These are phyloP conservation scores for Etheostoma nigrum DNA, from an alignment of 2,797 vertebrate species.

Conservation along the genomic window DNA sequence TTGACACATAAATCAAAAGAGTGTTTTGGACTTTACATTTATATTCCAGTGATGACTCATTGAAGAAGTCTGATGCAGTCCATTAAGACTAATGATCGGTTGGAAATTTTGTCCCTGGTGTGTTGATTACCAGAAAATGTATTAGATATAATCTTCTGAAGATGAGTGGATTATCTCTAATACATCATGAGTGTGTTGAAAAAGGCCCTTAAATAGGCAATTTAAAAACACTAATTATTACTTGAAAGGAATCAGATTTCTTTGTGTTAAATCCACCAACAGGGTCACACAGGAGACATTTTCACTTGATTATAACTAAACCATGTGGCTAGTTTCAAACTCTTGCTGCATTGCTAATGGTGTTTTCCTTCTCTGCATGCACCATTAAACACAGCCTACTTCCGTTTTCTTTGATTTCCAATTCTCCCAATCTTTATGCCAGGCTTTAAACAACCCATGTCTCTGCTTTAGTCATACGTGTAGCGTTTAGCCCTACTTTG, in stretches of 20 bases:
- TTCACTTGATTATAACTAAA: slow-evolving; percentile 1
- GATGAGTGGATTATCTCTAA: slow-evolving; percentile 5
- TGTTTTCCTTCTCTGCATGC: slow-evolving; percentile 16
- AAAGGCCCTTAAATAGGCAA: neutral
- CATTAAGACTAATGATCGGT: slow-evolving; percentile 24
- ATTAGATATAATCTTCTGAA: slow-evolving; percentile 19
- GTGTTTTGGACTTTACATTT: slow-evolving; percentile 3
- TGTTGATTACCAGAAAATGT: slow-evolving; percentile 44
- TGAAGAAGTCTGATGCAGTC: slow-evolving; percentile 25
- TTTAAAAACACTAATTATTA: slow-evolving; percentile 7
- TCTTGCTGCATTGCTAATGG: neutral
- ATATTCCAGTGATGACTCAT: slow-evolving; percentile 46
- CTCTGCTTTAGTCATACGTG: slow-evolving; percentile 21
- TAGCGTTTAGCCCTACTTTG: slow-evolving; percentile 41
- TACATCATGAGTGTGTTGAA: neutral
- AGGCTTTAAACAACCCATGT: slow-evolving; percentile 38
- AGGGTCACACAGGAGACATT: neutral
- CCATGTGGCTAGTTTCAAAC: neutral
- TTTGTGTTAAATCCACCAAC: neutral
- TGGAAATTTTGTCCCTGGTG: slow-evolving; percentile 20
- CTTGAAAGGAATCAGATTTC: neutral
- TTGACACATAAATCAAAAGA: neutral
- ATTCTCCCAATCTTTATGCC: slow-evolving; percentile 15
- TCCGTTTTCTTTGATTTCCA: slow-evolving; percentile 26
- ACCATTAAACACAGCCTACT: slow-evolving; percentile 21